Evolutionary conservation across 2,113 vertebrate genomes (phyloP), one percentile per base, ranked within the genome.

Genomic region (Saguinus midas): DNA sequence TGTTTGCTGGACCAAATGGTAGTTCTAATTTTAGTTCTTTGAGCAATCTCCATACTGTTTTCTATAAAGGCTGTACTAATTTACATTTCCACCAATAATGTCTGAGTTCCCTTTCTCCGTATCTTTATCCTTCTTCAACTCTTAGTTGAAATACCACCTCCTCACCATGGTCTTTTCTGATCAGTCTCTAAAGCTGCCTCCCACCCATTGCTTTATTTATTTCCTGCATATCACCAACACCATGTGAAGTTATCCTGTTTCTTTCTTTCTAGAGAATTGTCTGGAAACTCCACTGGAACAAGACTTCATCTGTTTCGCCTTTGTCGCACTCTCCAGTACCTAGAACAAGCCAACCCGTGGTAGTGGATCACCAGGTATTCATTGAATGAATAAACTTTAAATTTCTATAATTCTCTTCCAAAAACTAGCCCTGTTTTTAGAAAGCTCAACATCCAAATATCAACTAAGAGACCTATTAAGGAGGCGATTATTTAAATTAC

Each of bases 391-490:
- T 55, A 81, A 85, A 52, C 32, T 58, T 83, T 80, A 58, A n/a
- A 89, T 64, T 64, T 95, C 80, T 73, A 66, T 73, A 68, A 90
- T 80, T 48, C 45, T 73, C 64, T 81, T 86, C 86, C 57, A 86
- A 93, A 93, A 55, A 75, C 27, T 37, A 81, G 90, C 37, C 81
- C 86, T 95, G 73, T 90, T 90, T 85, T 86, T 80, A 58, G 64
- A 86, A 93, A 93, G 85, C 18, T 52, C 80, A 75, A 93, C 94
- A 93, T 84, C 92, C 79, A 94, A 88, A 83, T 95, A 85, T 80
- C 93, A 85, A 12, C 61, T 9, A 12, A 72, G 37, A 79, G 45
- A 64, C 52, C 9, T 27, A 81, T 79, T 93, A 55, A 93, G 86
- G 86, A 90, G 55, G 40, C 85, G 73, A 85, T 90, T 66, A 64